These are phyloP conservation scores for Zenarchopterus dispar DNA, from an alignment of 2,797 vertebrate genomes.

Conservation along the genomic window DNA sequence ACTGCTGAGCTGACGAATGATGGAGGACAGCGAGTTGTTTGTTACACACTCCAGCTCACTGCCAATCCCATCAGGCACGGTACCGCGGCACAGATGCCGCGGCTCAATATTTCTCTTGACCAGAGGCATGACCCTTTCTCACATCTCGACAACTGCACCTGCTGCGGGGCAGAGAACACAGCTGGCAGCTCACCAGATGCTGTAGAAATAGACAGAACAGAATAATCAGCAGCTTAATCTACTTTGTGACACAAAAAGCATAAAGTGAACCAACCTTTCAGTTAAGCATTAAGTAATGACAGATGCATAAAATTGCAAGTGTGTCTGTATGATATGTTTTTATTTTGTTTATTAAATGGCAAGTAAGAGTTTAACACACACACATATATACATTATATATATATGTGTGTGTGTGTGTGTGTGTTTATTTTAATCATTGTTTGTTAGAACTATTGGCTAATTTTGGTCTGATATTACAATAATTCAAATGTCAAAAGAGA, in stretches of 20 bases:
- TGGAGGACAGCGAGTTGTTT: constrained; percentile 91
- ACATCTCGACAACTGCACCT: constrained; percentile 44
- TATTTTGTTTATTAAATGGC: too few species aligned
- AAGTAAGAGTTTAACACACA: too few species aligned
- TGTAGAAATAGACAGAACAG: not conserved
- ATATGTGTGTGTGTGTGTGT: too few species aligned
- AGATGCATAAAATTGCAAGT: too few species aligned
- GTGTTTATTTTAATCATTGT: too few species aligned
- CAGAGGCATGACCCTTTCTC: constrained; percentile 83
- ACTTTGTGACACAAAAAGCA: too few species aligned
- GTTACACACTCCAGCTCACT: constrained; percentile 92
- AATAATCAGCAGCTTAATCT: not conserved
- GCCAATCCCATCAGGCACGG: constrained; percentile 87
- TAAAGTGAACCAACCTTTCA: too few species aligned
- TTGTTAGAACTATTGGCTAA: too few species aligned
- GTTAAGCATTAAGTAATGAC: too few species aligned
- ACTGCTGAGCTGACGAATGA: constrained; percentile 92
- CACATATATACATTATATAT: too few species aligned
- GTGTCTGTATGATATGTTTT: too few species aligned
- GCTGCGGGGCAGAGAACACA: constrained; percentile 22
- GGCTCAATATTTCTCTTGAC: constrained; percentile 91
- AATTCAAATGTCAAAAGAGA: not conserved
- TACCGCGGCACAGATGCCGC: constrained; percentile 85
- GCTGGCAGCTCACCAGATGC: not conserved
- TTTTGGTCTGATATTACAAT: too few species aligned